phyloP scores from a whole-genome alignment of 1,140 invertebrate species.

The Antheraea mylitta region DNA sequence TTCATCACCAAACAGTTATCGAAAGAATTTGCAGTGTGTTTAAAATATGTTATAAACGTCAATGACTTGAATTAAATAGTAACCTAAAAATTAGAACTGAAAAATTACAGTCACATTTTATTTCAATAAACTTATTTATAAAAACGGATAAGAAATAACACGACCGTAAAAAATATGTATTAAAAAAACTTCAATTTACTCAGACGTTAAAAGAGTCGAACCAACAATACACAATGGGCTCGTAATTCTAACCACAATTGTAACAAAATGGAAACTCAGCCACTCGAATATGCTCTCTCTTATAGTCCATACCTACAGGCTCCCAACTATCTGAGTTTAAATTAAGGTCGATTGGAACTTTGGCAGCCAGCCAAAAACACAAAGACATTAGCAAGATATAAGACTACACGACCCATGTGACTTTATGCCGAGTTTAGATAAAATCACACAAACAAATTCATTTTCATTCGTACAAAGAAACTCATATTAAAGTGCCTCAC shows the following conservation, averaged over 20 bases:
- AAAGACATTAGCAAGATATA: slow-evolving; percentile 30
- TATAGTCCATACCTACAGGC: slow-evolving; percentile 32
- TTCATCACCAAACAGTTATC: slow-evolving; percentile 12
- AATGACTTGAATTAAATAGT: too few species aligned
- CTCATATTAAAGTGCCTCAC: neutral
- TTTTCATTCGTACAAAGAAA: neutral
- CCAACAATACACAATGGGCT: slow-evolving; percentile 52
- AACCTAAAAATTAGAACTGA: too few species aligned
- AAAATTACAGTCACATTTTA: too few species aligned
- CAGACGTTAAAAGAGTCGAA: slow-evolving; percentile 41
- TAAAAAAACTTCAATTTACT: neutral
- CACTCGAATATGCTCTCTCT: slow-evolving; percentile 34
- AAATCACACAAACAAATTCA: neutral
- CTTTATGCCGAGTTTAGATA: neutral
- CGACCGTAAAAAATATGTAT: neutral
- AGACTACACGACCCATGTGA: neutral
- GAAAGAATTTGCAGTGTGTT: neutral
- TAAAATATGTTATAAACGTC: neutral
- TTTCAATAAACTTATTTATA: neutral
- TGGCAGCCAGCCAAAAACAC: slow-evolving; percentile 43
- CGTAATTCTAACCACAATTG: slow-evolving; percentile 50
- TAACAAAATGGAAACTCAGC: slow-evolving; percentile 29
- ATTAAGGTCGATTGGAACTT: slow-evolving; percentile 46
- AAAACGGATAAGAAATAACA: neutral
- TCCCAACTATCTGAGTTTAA: slow-evolving; percentile 42